A percentile compares a stretch with the other conserved stretches of the same genome.
These are phyloP conservation scores for Euschistus heros DNA, from an alignment of 1,140 invertebrate genomes.

Conservation along the genomic window DNA sequence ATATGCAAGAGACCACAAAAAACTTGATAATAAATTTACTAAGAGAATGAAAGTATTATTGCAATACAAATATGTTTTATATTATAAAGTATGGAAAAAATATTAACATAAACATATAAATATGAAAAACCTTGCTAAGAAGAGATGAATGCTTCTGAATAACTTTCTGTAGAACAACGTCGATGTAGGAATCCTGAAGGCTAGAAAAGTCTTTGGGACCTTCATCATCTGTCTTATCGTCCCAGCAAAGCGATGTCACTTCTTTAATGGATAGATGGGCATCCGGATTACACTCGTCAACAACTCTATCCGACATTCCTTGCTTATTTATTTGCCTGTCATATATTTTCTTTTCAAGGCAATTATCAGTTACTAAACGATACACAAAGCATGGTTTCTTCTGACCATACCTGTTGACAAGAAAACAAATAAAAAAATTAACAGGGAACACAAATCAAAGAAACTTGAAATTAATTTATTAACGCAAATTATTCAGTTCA, in stretches of 20 bases:
- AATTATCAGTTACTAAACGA: conserved; percentile 91
- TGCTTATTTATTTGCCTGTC: conserved; percentile 97
- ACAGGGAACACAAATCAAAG: background rate
- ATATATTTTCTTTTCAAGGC: conserved; percentile 95
- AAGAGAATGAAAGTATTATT: too few relatives aligned
- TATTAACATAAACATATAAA: too few relatives aligned
- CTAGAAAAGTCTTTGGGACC: conserved; percentile 54
- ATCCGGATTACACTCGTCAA: conserved; percentile 96
- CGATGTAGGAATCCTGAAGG: conserved; percentile 59
- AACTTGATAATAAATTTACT: too few relatives aligned
- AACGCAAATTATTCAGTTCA: too few relatives aligned
- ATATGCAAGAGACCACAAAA: too few relatives aligned
- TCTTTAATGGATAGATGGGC: conserved; percentile 90
- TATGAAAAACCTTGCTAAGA: conserved; percentile 50
- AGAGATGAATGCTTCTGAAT: conserved; percentile 53
- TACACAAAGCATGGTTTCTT: conserved; percentile 91
- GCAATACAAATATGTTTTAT: too few relatives aligned
- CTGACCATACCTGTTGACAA: conserved; percentile 68
- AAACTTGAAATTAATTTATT: background rate
- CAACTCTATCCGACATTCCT: conserved; percentile 78
- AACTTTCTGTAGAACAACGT: conserved; percentile 69
- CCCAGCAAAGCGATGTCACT: conserved; percentile 85
- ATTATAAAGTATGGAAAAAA: too few relatives aligned
- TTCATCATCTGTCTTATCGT: conserved; percentile 74
- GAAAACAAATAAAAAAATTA: background rate